These are phyloP conservation scores for Hiodon alosoides DNA, from an alignment of 2,113 vertebrate species.

Conservation along the genomic window DNA sequence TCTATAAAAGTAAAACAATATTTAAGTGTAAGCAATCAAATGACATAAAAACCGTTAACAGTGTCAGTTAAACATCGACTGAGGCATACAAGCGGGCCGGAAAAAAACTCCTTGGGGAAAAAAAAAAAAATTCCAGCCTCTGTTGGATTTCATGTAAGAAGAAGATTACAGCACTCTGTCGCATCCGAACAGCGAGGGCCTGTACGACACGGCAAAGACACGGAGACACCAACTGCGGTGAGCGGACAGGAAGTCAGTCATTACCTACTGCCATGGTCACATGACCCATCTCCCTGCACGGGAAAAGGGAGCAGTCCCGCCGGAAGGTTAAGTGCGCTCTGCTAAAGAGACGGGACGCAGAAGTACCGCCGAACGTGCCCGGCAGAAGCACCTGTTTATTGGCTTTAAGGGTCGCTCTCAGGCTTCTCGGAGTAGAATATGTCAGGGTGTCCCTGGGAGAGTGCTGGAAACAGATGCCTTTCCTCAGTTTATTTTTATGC, in stretches of 20 bases:
- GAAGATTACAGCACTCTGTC: too few species aligned
- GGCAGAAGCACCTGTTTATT: conserved; percentile 14
- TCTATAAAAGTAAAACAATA: too few species aligned
- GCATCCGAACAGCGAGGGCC: too few species aligned
- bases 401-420: neutral
- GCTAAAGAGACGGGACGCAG: neutral
- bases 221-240: neutral
- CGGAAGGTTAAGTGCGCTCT: neutral
- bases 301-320: neutral
- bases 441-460: neutral
- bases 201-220: too few species aligned
- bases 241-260: neutral
- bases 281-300: conserved; percentile 56
- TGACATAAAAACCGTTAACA: too few species aligned
- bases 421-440: neutral
- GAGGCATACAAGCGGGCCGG: too few species aligned
- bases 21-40: too few species aligned
- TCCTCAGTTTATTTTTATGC: neutral
- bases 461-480: conserved; percentile 4
- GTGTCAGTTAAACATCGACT: too few species aligned
- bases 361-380: neutral
- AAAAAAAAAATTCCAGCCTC: too few species aligned
- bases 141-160: too few species aligned
- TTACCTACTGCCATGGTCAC: conserved; percentile 38
- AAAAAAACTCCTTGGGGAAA: too few species aligned